Evolutionary conservation across 1,140 invertebrate genomes (phyloP).

Genomic region (Hetaerina americana): DNA sequence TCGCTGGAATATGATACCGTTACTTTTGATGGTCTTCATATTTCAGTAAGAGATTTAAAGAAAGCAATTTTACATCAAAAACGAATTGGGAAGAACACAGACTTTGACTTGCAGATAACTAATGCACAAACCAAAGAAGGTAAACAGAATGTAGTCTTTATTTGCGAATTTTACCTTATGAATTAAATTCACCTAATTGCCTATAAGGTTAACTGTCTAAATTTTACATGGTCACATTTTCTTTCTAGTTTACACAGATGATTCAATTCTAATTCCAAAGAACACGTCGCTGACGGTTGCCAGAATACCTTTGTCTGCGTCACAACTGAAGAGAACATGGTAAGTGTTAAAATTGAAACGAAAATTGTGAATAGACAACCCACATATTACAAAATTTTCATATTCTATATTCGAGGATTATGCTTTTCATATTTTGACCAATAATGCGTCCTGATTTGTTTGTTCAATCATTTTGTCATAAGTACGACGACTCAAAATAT

Average conservation of each 20-base stretch:
- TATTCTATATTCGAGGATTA: no score
- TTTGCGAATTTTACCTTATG: slow-evolving; percentile 9
- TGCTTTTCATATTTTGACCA: no score
- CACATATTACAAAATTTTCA: neutral
- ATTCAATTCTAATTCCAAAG: slow-evolving; percentile 82
- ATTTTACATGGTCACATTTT: slow-evolving; percentile 17
- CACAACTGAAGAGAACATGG: slow-evolving; percentile 61
- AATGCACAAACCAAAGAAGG: slow-evolving; percentile 97
- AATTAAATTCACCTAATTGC: neutral
- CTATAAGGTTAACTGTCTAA: neutral
- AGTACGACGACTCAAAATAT: no score
- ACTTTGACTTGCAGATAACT: slow-evolving; percentile 91
- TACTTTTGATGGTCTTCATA: slow-evolving; percentile 92
- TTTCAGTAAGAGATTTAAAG: slow-evolving; percentile 88
- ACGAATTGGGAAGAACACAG: slow-evolving; percentile 79
- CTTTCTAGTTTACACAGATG: slow-evolving; percentile 77
- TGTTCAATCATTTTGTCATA: no score
- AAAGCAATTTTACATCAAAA: slow-evolving; percentile 91
- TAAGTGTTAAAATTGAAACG: slow-evolving; percentile 27
- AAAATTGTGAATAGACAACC: neutral
- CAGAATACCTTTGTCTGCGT: slow-evolving; percentile 64
- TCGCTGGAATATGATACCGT: slow-evolving; percentile 89
- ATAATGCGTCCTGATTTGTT: no score
- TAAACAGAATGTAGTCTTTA: slow-evolving; percentile 29
- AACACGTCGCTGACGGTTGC: slow-evolving; percentile 95